Base-by-base conservation (phyloP, 2,797 vertebrate species). In the Cetoscarus ocellatus region DNA sequence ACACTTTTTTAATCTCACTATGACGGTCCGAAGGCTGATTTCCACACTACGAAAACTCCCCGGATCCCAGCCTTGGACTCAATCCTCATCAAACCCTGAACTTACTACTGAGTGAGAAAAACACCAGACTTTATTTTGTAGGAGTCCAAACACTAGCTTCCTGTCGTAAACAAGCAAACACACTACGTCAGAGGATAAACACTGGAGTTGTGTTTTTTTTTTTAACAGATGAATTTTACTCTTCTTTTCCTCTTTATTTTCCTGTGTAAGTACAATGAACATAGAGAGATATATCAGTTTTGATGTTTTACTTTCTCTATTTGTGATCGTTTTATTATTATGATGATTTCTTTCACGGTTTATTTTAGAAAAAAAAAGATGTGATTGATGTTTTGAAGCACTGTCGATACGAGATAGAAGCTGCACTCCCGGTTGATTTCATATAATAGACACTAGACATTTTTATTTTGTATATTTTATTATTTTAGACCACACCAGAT, bases 171-270 rank as follows among this genome's bases (percentile, higher is more conserved):
- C 80, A 67, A 77, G 44, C 80, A 84, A 56, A 80, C 71, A 93
- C 92, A 94, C 91, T 92, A 93, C 89, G 83, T 85, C 75, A 87
- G 91, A 83, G 90, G 86, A 79, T 93, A 84, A 94, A 95, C 95
- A 95, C 95, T 96, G 95, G 95, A 95, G 89, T 88, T 83, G 79
- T 88, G 85, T 86, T 39, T 48, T 50, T 55, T 80, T 77, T 84
- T 80, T 85, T 51, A 80, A 82, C 62, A 82, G 52, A 75, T 79
- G 34, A 86, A 14, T 68, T 74, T 77, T 82, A 47, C 57, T 77
- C 45, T 66, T 61, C 49, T 64, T 86, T 86, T 55, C 43, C 35
- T 38, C 68, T 67, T 87, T 76, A 61, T 84, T 86, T 82, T 87
- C 80, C 86, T 77, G 73, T 92, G 84, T 75, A 88, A 84, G 85